Evolutionary conservation across 2,797 vertebrate species (phyloP).

Genomic region (Macropus fuliginosus): DNA sequence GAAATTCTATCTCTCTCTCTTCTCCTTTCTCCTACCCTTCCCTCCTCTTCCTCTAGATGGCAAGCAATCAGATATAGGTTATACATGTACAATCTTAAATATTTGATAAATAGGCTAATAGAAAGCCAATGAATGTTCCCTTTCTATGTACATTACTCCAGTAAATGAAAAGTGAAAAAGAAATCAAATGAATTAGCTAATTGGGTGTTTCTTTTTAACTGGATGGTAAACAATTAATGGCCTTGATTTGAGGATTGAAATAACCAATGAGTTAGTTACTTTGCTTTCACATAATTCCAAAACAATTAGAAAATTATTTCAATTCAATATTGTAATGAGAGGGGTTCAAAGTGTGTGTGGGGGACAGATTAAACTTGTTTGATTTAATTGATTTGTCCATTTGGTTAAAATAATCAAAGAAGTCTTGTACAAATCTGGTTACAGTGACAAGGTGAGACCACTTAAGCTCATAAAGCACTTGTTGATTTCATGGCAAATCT

Average conservation of each 20-base stretch:
- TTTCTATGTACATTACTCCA: background rate
- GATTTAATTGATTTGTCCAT: background rate
- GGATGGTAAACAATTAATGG: background rate
- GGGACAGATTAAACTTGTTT: background rate
- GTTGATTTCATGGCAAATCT: background rate
- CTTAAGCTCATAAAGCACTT: background rate
- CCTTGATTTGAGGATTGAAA: background rate
- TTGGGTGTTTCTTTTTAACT: background rate
- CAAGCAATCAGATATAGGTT: background rate
- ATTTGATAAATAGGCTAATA: background rate
- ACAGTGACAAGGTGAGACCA: background rate
- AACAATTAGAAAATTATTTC: background rate
- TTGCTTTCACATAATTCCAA: background rate
- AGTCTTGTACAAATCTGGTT: background rate
- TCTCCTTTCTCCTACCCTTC: background rate
- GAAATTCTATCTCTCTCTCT: background rate
- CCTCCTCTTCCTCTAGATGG: background rate
- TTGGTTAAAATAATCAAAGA: background rate
- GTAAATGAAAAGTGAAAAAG: background rate
- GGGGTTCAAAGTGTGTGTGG: background rate
- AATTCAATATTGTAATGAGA: background rate
- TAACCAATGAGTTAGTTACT: background rate
- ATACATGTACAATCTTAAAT: background rate
- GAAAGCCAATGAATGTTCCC: background rate
- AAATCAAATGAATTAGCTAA: background rate